Evolutionary conservation across 1,140 invertebrate species (phyloP).

Genomic region (Papilio aristodemus): DNA sequence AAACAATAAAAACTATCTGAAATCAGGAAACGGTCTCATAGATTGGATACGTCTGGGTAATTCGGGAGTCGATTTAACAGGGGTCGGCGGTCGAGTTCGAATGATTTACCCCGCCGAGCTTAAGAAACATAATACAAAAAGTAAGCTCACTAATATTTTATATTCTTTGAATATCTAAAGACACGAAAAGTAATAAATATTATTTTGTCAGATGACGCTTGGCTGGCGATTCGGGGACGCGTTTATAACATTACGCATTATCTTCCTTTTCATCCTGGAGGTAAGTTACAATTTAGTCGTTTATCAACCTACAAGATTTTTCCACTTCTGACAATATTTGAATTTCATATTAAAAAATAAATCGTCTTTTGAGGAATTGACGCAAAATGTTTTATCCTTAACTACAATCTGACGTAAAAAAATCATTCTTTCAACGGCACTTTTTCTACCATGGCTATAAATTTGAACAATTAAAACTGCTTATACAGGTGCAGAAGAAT

Average conservation of each 20-base stretch:
- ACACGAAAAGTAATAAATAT: background rate
- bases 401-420: too few relatives aligned
- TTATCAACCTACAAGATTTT: too few relatives aligned
- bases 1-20: slow-evolving; percentile 15
- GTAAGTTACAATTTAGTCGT: slow-evolving; percentile 79
- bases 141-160: slow-evolving; percentile 57
- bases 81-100: slow-evolving; percentile 81
- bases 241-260: slow-evolving; percentile 98
- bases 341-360: too few relatives aligned
- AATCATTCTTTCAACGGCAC: too few relatives aligned
- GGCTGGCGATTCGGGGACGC: slow-evolving; percentile 94
- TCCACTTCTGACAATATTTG: too few relatives aligned
- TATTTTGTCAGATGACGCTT: slow-evolving; percentile 85
- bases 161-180: background rate
- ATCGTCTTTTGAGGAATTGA: too few relatives aligned
- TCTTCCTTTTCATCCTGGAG: slow-evolving; percentile 96
- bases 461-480: too few relatives aligned
- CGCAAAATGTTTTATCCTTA: too few relatives aligned
- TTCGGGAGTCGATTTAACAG: slow-evolving; percentile 91
- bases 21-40: slow-evolving; percentile 96
- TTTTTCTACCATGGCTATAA: too few relatives aligned
- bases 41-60: slow-evolving; percentile 96
- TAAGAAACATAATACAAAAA: slow-evolving; percentile 87
- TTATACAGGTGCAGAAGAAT: slow-evolving; percentile 86
- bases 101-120: slow-evolving; percentile 89